Evolutionary conservation across 2,113 vertebrate genomes (phyloP), one percentile per base, ranked within the genome.

Genomic region (Sarotherodon lohbergeri): DNA sequence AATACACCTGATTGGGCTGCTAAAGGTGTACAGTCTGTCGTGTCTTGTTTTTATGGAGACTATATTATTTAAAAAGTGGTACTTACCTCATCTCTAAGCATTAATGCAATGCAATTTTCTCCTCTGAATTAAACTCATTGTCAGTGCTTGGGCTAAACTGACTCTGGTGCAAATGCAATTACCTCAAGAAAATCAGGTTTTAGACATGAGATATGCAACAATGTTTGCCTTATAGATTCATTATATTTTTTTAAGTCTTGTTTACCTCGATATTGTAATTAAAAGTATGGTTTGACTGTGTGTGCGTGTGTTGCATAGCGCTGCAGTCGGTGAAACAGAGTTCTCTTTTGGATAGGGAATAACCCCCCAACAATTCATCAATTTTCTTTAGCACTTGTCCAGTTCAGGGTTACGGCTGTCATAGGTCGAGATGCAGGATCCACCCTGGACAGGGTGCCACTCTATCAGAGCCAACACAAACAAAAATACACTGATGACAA

Each of bases 1-100:
- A 92, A 92, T 90, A 84, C 39, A 55, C 84, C 87, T 93, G 93
- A 92, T 93, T 88, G 82, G 86, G 52, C 9, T 61, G 86, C 89
- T 84, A 81, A 93, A 90, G 88, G 90, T 91, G 66, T 78, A 80
- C 68, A 36, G 80, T 71, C 41, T 52, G 54, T 36, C 84, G 17
- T 5, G 68, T 76, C 68, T 94, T 89, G 22, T 86, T 91, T 90
- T 85, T 85, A 91, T 4, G 14, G 76, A 22, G 80, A 32, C 71
- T 7, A 32, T 59, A 76, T 86, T 81, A 32, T 54, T 22, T 24
- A 68, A 19, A 79, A 13, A 27, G 36, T 27, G 43, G 10, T 82
- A 39, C 41, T 61, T 82, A 43, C n/a, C 16, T 41, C 41, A 50
- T 6, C 14, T 39, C 6, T 32, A 43, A 43, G 14, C 22, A 32